phyloP scores from a whole-genome alignment of 92 coral and sea anemone genomes.

The Galaxea fascicularis region DNA sequence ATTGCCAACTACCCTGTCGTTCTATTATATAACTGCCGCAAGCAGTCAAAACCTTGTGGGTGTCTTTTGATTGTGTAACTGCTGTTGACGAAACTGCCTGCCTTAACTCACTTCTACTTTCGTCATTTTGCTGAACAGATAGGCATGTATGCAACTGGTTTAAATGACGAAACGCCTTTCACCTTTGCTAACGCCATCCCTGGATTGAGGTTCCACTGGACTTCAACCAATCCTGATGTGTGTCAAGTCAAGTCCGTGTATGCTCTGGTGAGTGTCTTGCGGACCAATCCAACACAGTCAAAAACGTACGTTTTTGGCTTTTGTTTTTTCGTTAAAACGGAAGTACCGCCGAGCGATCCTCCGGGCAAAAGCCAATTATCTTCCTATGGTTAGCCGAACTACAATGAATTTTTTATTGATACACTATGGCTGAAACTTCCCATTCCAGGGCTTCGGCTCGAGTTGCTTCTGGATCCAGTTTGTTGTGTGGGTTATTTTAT shows the following conservation, averaged over 20 bases:
- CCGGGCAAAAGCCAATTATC: no score
- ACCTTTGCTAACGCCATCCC: conserved; percentile 92
- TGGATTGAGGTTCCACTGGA: conserved; percentile 91
- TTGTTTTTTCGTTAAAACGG: no score
- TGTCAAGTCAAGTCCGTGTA: conserved; percentile 95
- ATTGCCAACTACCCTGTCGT: no score
- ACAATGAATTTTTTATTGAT: no score
- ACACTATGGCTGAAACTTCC: no score
- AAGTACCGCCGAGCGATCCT: no score
- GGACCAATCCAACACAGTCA: neutral
- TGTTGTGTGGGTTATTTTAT: no score
- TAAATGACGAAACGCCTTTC: conserved; percentile 87
- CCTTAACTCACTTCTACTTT: neutral
- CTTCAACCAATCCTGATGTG: conserved; percentile 92
- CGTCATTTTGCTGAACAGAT: conserved; percentile 52
- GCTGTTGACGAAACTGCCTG: neutral
- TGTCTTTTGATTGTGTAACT: neutral
- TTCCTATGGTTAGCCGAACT: no score
- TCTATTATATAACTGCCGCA: no score
- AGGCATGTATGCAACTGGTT: conserved; percentile 87
- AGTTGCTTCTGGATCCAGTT: no score
- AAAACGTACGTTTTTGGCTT: no score
- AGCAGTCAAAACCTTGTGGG: neutral
- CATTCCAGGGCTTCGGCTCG: no score
- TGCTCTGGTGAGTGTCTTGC: conserved; percentile 62